Evolutionary conservation across 2,797 vertebrate species (phyloP), one percentile per base, ranked within the genome.

Genomic region (Melanotaenia maccullochi): DNA sequence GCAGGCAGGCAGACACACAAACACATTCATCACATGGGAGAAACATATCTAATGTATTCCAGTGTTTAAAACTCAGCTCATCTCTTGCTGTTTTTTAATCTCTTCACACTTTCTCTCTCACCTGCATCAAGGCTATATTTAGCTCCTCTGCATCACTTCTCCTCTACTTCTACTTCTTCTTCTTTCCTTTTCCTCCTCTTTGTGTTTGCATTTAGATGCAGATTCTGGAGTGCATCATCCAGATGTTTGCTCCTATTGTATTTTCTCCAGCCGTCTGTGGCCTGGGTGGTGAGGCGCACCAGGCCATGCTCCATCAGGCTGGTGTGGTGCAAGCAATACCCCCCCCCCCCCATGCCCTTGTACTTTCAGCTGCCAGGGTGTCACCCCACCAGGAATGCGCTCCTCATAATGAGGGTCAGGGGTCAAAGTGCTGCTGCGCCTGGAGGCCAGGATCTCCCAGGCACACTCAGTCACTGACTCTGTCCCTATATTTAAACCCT

Each of bases 401-500:
- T 90, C 76, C 84, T 80, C 81, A 90, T 95, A 95, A 95, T 94
- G 92, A 95, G 93, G 91, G 93, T 94, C 93, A 92, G 75, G 87
- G 93, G 93, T 94, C 91, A 91, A 79, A 83, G 83, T 85, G 93
- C 79, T 82, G 84, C 79, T 3, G 76, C 60, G 92, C 93, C 91
- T 90, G 79, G 83, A 93, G 93, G 92, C 87, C 72, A 68, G 89
- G 84, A 90, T 94, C 93, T 94, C 92, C 93, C 79, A 84, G 87
- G 85, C 88, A 82, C 92, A 92, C 90, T 94, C 92, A 92, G 90
- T 93, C 92, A 93, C 91, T 91, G 92, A 93, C 93, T 94, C 87
- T 78, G 85, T 90, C 91, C 87, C 91, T 93, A 94, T 93, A 94
- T 94, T 94, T 92, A 95, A 94, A 94, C 91, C 89, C 87, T n/a